A percentile compares a stretch with the other conserved stretches of the same genome.
These are phyloP conservation scores for Callaeas wilsoni DNA, from an alignment of 2,113 vertebrate species.

Conservation along the genomic window DNA sequence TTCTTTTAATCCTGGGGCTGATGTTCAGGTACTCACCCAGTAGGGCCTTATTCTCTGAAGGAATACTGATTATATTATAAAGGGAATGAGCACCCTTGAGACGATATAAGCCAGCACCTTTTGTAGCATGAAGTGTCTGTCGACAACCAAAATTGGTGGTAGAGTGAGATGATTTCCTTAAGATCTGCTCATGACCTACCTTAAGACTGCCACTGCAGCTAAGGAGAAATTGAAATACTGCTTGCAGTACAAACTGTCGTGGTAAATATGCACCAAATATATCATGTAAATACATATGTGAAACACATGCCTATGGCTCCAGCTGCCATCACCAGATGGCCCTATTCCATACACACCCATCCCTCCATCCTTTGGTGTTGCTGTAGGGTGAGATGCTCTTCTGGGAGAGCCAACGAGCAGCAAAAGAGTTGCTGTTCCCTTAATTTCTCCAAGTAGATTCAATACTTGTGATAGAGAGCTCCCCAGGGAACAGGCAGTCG, in stretches of 20 bases:
- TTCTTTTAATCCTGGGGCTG: neutral
- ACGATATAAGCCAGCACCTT: neutral
- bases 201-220: neutral
- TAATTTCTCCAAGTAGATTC: neutral
- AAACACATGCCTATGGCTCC: neutral
- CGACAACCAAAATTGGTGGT: neutral
- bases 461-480: neutral
- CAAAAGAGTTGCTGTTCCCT: neutral
- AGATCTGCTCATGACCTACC: neutral
- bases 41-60: neutral
- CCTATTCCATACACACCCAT: neutral
- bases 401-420: neutral
- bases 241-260: neutral
- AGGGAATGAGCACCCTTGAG: neutral
- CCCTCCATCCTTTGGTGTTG: neutral
- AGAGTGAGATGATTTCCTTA: neutral
- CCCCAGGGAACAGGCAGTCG: accelerated
- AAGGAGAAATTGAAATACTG: neutral
- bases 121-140: neutral
- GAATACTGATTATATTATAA: neutral
- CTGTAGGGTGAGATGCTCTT: neutral
- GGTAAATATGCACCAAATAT: neutral
- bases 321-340: neutral
- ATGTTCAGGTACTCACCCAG: neutral
- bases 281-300: neutral